These are phyloP conservation scores for Aphodius sticticus DNA, from an alignment of 2,888 invertebrate species.

Conservation along the genomic window DNA sequence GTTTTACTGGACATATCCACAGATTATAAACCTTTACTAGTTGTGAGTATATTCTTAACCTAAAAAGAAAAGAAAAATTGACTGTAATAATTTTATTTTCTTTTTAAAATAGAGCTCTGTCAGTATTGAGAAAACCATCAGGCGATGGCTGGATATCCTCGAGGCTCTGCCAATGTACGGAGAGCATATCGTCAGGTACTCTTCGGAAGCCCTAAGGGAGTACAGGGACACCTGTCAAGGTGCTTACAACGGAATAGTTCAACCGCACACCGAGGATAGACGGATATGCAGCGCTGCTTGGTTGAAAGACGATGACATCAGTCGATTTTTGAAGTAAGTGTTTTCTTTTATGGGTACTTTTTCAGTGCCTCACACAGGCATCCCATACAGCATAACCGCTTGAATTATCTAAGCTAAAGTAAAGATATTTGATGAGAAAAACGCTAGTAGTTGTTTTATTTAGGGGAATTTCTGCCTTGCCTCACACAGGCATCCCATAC, in stretches of 20 bases:
- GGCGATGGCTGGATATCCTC: constrained; percentile 73
- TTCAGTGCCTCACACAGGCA: background rate
- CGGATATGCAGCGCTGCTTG: constrained; percentile 85
- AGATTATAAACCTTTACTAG: constrained; percentile 71
- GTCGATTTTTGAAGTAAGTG: constrained; percentile 83
- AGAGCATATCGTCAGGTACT: constrained; percentile 76
- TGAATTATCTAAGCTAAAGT: background rate
- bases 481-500: too few species aligned
- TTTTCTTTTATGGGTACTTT: constrained; percentile 30
- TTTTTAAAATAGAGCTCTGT: constrained; percentile 69
- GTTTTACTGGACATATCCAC: constrained; percentile 74
- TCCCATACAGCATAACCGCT: background rate
- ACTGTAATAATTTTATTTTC: background rate
- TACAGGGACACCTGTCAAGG: constrained; percentile 79
- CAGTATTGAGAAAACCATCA: constrained; percentile 72
- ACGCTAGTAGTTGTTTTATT: too few species aligned
- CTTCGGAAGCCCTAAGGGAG: constrained; percentile 73
- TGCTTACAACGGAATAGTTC: constrained; percentile 79
- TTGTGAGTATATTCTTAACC: constrained; percentile 58
- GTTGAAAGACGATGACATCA: constrained; percentile 96
- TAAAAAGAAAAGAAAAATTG: background rate
- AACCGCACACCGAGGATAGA: constrained; percentile 79
- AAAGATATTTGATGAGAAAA: too few species aligned
- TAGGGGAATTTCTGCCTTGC: too few species aligned
- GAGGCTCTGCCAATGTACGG: constrained; percentile 77